Percentiles rank a stretch among this genome's conserved stretches.
These are phyloP conservation scores for Myrmecobius fasciatus DNA, from an alignment of 2,113 vertebrate species.

Conservation along the genomic window DNA sequence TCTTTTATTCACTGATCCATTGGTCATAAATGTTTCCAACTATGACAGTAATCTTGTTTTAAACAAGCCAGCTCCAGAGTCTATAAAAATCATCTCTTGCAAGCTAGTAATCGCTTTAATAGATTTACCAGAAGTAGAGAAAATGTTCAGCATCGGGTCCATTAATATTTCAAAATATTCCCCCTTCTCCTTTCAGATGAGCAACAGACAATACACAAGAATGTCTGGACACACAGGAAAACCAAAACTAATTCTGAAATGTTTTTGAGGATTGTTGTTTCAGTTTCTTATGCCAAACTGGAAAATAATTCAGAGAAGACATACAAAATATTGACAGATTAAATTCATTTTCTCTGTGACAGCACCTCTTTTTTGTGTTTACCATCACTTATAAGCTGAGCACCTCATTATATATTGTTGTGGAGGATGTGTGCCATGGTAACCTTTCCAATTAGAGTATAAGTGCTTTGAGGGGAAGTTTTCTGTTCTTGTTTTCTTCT, in stretches of 20 bases:
- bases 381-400: background rate
- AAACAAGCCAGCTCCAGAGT: conserved; percentile 75
- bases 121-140: conserved; percentile 57
- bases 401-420: background rate
- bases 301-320: background rate
- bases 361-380: background rate
- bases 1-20: conserved; percentile 57
- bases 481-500: background rate
- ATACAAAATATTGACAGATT: background rate
- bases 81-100: conserved; percentile 70
- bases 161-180: background rate
- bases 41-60: conserved; percentile 76
- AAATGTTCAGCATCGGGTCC: conserved; percentile 16
- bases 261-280: conserved; percentile 21
- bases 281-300: background rate
- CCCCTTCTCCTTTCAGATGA: conserved; percentile 17
- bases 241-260: accelerated
- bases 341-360: background rate
- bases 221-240: background rate
- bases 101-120: conserved; percentile 41
- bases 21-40: conserved; percentile 65
- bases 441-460: background rate
- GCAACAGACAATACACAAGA: background rate
- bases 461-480: background rate
- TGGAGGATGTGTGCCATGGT: background rate